Conservation (phyloP, 2,113 vertebrate genomes). For the Macheiramphus alcinus region DNA sequence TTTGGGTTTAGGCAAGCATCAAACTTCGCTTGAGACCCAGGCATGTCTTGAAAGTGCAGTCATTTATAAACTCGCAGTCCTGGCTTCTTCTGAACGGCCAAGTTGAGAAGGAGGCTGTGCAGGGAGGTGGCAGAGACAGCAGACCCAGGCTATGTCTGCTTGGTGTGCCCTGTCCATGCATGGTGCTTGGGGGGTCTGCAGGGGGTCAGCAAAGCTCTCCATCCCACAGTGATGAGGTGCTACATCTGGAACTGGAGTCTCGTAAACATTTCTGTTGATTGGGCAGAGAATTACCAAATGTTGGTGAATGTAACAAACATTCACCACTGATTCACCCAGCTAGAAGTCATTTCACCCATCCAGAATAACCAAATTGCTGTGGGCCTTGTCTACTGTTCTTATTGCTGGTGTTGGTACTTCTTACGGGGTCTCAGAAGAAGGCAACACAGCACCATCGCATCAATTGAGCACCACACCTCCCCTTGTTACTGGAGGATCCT, state of each 20-base stretch:
- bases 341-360: background rate
- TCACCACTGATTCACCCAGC: background rate
- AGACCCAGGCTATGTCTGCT: background rate
- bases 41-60: background rate
- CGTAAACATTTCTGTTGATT: background rate
- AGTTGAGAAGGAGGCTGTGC: background rate
- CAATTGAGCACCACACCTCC: background rate
- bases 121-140: background rate
- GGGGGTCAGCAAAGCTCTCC: background rate
- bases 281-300: background rate
- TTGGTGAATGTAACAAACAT: background rate
- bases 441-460: background rate
- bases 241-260: background rate
- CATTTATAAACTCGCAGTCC: background rate
- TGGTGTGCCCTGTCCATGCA: background rate
- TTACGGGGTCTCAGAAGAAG: rapidly evolving
- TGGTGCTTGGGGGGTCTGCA: background rate
- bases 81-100: background rate
- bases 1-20: background rate
- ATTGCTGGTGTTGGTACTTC: background rate
- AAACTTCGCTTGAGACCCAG: background rate
- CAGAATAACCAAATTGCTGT: background rate
- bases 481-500: background rate
- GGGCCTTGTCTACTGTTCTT: background rate
- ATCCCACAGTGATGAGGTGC: background rate